These are phyloP conservation scores for Strigops habroptila DNA, from an alignment of 2,113 vertebrate genomes.

Conservation along the genomic window DNA sequence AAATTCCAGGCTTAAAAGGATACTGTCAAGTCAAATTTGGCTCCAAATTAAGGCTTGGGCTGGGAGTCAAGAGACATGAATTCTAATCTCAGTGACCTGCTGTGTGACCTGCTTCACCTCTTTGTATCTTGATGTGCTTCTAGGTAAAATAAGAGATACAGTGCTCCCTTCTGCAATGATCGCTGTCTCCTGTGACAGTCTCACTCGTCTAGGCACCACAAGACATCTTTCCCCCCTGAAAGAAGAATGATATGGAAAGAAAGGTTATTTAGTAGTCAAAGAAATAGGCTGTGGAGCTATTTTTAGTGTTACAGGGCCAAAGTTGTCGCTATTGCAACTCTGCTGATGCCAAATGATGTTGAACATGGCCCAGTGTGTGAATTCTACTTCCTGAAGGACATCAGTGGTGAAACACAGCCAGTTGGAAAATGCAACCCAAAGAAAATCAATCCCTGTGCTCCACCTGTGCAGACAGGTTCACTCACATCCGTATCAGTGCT, in stretches of 20 bases:
- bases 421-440: not conserved
- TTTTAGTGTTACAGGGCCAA: not conserved
- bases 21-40: conserved; percentile 22
- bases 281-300: fast-evolving
- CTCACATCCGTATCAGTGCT: not conserved
- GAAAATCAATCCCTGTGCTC: not conserved
- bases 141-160: not conserved
- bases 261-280: not conserved
- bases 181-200: not conserved
- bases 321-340: not conserved
- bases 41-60: conserved; percentile 49
- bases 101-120: conserved; percentile 14
- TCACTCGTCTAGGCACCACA: not conserved
- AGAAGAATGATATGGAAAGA: not conserved
- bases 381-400: not conserved
- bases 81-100: conserved; percentile 7
- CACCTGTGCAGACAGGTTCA: not conserved
- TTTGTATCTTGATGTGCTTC: not conserved
- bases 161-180: not conserved
- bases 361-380: not conserved
- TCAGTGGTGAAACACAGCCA: not conserved
- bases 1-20: conserved; percentile 19
- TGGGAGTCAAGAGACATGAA: not conserved
- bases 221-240: not conserved
- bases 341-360: not conserved